These are phyloP conservation scores for Drosophila helvetica DNA, from an alignment of 2,888 invertebrate genomes.

Conservation along the genomic window DNA sequence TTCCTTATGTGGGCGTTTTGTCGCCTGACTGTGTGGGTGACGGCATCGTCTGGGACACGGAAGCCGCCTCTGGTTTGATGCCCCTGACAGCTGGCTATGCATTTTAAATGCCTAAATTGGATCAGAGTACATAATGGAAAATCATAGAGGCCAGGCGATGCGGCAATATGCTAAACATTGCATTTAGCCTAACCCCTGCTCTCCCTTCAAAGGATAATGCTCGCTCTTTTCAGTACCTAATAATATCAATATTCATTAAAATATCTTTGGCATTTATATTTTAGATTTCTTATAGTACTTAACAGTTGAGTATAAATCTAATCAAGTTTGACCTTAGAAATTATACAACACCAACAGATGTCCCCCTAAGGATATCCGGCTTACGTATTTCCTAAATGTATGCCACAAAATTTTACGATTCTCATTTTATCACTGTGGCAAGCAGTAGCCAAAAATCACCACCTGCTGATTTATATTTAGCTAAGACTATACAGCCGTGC, in stretches of 20 bases:
- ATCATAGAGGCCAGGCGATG: neutral
- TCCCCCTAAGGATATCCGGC: neutral
- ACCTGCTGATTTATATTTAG: constrained; percentile 69
- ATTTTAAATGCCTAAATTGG: constrained; percentile 61
- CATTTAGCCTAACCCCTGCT: neutral
- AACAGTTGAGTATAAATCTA: neutral
- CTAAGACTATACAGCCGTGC: constrained; percentile 50
- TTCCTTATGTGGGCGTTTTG: constrained; percentile 33
- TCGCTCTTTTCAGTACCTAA: no score
- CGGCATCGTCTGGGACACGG: constrained; percentile 33
- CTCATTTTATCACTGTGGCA: constrained; percentile 11
- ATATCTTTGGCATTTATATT: no score
- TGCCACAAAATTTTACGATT: constrained; percentile 6
- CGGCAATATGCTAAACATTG: neutral
- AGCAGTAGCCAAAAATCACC: constrained; percentile 51
- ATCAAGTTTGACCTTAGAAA: neutral
- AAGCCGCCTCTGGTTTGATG: constrained; percentile 11
- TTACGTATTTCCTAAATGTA: neutral
- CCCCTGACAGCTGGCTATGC: constrained; percentile 44
- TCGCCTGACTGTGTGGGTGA: constrained; percentile 42
- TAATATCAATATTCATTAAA: no score
- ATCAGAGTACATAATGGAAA: constrained; percentile 23
- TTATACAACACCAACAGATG: neutral
- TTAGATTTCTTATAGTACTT: no score
- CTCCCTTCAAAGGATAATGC: no score